These are phyloP conservation scores for Drosophila auraria DNA, from an alignment of 1,140 invertebrate genomes.

Conservation along the genomic window DNA sequence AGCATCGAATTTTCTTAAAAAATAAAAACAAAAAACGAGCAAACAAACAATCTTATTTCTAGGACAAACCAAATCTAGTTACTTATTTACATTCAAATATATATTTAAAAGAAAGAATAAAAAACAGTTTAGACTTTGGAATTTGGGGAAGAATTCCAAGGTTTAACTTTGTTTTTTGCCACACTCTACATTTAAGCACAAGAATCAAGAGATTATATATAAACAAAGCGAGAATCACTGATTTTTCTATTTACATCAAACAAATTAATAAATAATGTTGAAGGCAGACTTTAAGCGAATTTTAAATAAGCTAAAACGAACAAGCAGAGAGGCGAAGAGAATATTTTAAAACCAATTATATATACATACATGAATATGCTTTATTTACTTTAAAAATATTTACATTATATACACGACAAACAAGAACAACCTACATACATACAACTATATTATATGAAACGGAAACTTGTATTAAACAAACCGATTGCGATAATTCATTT, in stretches of 20 bases:
- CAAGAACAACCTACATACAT: constrained; percentile 48
- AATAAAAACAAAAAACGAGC: constrained; percentile 46
- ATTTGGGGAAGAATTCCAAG: constrained; percentile 85
- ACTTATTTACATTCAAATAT: constrained; percentile 55
- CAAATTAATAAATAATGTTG: constrained; percentile 54
- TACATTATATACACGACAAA: constrained; percentile 61
- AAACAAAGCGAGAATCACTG: constrained; percentile 49
- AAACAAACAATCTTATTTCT: constrained; percentile 81
- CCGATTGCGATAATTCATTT: constrained; percentile 74
- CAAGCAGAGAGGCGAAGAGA: constrained; percentile 30
- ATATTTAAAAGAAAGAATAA: constrained; percentile 19
- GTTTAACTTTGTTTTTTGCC: constrained; percentile 70
- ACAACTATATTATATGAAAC: constrained; percentile 53
- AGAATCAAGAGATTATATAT: constrained; percentile 43
- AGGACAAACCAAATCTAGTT: constrained; percentile 57
- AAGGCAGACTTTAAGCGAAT: constrained; percentile 79
- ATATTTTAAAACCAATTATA: constrained; percentile 72
- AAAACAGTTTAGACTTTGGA: constrained; percentile 77
- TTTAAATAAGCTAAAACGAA: constrained; percentile 70
- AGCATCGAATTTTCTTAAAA: constrained; percentile 79
- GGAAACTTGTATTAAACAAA: constrained; percentile 57
- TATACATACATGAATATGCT: constrained; percentile 79
- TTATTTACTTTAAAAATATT: constrained; percentile 81
- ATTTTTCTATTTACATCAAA: constrained; percentile 80
- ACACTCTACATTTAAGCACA: constrained; percentile 58